Conservation (phyloP, 2,113 vertebrate genomes). For the Kryptolebias marmoratus region DNA sequence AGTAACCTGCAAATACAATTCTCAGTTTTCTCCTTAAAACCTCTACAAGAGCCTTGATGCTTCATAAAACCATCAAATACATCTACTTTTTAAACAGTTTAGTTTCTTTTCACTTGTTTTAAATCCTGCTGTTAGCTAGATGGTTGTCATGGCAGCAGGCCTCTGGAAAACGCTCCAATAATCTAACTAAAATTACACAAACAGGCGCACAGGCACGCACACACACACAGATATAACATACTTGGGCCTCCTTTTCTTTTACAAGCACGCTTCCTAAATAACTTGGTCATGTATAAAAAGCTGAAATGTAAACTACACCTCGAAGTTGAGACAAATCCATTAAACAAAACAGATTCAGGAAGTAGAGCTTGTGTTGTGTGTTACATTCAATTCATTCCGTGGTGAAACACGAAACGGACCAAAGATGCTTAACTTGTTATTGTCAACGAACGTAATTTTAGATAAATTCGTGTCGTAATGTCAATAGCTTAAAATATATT, state of each 20-base stretch:
- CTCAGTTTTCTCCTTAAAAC: too few species aligned
- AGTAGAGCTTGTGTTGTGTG: slow-evolving; percentile 41
- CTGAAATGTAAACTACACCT: neutral
- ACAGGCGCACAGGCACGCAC: too few species aligned
- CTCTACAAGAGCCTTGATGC: too few species aligned
- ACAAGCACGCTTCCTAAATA: neutral
- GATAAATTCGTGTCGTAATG: too few species aligned
- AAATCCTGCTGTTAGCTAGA: too few species aligned
- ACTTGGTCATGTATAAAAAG: neutral
- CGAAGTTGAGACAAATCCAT: neutral
- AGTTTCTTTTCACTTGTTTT: too few species aligned
- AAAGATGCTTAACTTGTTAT: neutral
- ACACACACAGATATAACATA: neutral
- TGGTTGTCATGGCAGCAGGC: too few species aligned
- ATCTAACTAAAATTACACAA: neutral
- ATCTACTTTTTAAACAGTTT: too few species aligned
- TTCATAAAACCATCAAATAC: too few species aligned
- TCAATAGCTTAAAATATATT: too few species aligned
- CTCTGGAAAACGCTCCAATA: too few species aligned
- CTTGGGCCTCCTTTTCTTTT: neutral
- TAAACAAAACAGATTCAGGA: neutral
- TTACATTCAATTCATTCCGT: slow-evolving; percentile 42
- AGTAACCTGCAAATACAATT: too few species aligned
- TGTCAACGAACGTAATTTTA: neutral
- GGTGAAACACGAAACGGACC: slow-evolving; percentile 23